Evolutionary conservation across 2,888 invertebrate genomes (phyloP).

Genomic region (Artemia sinica): DNA sequence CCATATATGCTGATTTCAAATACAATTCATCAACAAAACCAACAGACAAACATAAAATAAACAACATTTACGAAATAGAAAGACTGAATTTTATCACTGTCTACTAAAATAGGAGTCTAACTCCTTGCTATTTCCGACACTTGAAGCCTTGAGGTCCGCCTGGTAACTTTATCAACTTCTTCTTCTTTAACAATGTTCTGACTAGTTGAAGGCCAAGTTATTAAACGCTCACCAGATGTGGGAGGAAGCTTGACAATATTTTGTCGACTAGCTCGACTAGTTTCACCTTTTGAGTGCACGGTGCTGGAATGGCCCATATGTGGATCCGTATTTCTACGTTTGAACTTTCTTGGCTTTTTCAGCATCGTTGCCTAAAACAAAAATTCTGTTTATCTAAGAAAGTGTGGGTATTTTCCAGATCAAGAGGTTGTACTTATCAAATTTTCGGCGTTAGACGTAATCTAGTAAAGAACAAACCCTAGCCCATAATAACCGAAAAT

Average conservation of each 20-base stretch:
- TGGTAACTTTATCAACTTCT: background rate
- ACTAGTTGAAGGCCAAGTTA: conserved; percentile 3
- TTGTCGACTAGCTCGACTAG: background rate
- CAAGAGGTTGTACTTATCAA: too few relatives aligned
- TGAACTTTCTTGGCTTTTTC: conserved; percentile 89
- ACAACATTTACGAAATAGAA: too few relatives aligned
- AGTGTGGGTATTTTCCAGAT: too few relatives aligned
- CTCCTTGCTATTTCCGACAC: background rate
- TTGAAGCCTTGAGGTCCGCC: background rate
- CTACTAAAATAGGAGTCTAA: background rate
- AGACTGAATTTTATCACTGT: too few relatives aligned
- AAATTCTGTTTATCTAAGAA: too few relatives aligned
- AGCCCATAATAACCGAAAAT: too few relatives aligned
- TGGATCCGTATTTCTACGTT: conserved; percentile 73
- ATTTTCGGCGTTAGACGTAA: too few relatives aligned
- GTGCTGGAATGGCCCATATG: conserved; percentile 12
- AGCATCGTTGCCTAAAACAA: conserved; percentile 85
- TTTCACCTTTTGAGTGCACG: background rate
- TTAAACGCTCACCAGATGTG: background rate
- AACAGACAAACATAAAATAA: too few relatives aligned
- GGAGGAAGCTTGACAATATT: conserved; percentile 12
- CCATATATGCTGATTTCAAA: too few relatives aligned
- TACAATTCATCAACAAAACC: background rate
- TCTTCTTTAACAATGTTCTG: background rate
- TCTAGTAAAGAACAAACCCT: too few relatives aligned